Evolutionary conservation across 64 coral and sea anemone species (phyloP), one percentile per base, ranked within the genome.

Genomic region (Stichodactyla mertensii): DNA sequence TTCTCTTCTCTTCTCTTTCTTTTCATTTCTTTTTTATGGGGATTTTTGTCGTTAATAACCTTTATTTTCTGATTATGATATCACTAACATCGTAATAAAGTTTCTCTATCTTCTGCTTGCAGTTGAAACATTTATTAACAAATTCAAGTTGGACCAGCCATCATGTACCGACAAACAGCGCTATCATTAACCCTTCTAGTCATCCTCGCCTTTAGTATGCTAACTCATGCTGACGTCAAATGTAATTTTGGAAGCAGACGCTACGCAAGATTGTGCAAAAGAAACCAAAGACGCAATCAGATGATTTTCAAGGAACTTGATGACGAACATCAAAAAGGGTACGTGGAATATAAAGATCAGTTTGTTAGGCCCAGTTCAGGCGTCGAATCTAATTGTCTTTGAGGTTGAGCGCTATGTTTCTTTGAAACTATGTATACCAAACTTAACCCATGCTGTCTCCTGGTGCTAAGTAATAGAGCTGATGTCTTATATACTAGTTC

Each of bases 171-270:
- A 81, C 45, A 81, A 81, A 53, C 15, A 55, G 36, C 20, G n/a
- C 16, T 81, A 55, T 52, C 78, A 81, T 18, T 81, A 81, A 53
- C 55, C 26, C n/a, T 81, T 16, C 16, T 81, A 81, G 6, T 81
- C 51, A 55, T 81, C 36, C 15, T 81, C 16, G 9, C 53, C 53
- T 52, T 55, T 53, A 81, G 78, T 81, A 81, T 55, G 78, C 36
- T 55, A 52, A 53, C 51, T 81, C 16, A 1, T 22, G 36, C 78
- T 54, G 36, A 81, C 54, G 51, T 19, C 18, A 22, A 8, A 23
- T 81, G 78, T 31, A 20, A 55, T 20, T 81, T 81, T 81, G 78
- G 78, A 81, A 55, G 51, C 53, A 52, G 78, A 53, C 78, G 78
- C 13, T 81, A 53, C 6, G 78, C 45, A 23, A 54, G 78, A 81